A percentile compares a stretch with the other conserved stretches of the same genome.
phyloP scores from a whole-genome alignment of 2,888 invertebrate species.

The Celastrina argiolus region DNA sequence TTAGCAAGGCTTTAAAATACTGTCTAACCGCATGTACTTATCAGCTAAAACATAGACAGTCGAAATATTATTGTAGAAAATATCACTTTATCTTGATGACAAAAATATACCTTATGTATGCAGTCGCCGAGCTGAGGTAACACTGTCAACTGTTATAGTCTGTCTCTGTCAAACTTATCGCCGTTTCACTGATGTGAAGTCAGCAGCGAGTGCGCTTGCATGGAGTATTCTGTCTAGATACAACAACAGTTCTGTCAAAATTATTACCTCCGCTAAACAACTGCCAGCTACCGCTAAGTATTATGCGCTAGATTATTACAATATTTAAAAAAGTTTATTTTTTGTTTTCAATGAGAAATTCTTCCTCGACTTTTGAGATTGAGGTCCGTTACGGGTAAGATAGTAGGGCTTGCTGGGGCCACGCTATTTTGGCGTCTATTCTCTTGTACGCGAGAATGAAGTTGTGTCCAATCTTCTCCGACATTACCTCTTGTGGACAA shows the following conservation, averaged over 20 bases:
- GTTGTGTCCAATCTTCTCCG: constrained; percentile 84
- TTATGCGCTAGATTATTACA: constrained; percentile 11
- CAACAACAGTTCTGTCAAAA: neutral
- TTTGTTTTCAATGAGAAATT: constrained; percentile 17
- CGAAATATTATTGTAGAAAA: constrained; percentile 65
- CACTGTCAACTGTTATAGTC: neutral
- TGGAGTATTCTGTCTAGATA: no score
- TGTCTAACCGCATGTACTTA: constrained; percentile 58
- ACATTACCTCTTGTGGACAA: constrained; percentile 92
- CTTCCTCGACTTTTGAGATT: constrained; percentile 24
- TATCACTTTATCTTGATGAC: constrained; percentile 66
- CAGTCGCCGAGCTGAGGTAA: neutral
- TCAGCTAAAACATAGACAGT: constrained; percentile 46
- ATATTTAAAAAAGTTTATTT: constrained; percentile 18
- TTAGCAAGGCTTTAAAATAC: constrained; percentile 59
- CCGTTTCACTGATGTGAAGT: neutral
- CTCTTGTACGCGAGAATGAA: constrained; percentile 96
- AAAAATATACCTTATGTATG: constrained; percentile 47
- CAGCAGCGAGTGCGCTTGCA: neutral
- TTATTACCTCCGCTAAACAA: neutral
- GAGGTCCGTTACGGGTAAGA: constrained; percentile 58
- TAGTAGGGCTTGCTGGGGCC: constrained; percentile 84
- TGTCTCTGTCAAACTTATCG: neutral
- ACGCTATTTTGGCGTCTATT: constrained; percentile 97
- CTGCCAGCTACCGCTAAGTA: constrained; percentile 23